These are phyloP conservation scores for Drosophila affinis DNA, from an alignment of 2,888 invertebrate species.

Conservation along the genomic window DNA sequence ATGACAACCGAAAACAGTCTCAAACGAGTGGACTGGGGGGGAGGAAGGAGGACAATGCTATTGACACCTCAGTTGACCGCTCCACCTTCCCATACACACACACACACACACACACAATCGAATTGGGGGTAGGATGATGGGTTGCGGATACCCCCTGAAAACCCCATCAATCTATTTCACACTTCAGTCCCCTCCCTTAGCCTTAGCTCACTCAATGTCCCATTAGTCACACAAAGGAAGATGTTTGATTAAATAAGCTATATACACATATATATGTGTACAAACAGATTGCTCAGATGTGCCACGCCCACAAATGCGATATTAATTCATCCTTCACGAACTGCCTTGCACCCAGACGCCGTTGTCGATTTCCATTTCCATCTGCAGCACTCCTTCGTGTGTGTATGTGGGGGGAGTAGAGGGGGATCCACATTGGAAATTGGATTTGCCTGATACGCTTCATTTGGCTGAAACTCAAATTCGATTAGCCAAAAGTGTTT, in stretches of 20 bases:
- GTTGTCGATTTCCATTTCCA: too few relatives aligned
- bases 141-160: not conserved
- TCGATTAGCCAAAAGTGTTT: conserved; percentile 56
- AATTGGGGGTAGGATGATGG: not conserved
- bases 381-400: not conserved
- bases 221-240: conserved; percentile 32
- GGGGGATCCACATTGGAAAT: conserved; percentile 21
- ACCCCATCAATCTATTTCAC: not conserved
- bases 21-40: not conserved
- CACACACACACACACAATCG: conserved; percentile 8
- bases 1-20: conserved; percentile 23
- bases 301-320: conserved; percentile 2
- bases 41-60: conserved; percentile 3
- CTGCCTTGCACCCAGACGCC: too few relatives aligned
- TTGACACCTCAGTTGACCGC: conserved; percentile 23
- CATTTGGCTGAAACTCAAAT: conserved; percentile 60
- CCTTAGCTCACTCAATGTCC: conserved; percentile 15
- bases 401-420: too few relatives aligned
- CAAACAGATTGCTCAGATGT: not conserved
- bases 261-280: not conserved
- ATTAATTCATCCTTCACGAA: not conserved
- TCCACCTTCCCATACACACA: not conserved
- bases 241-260: conserved; percentile 45
- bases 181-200: not conserved
- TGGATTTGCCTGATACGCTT: conserved; percentile 57